Evolutionary conservation across 2,888 invertebrate species (phyloP).

Genomic region (Rotaria magnacalcarata): DNA sequence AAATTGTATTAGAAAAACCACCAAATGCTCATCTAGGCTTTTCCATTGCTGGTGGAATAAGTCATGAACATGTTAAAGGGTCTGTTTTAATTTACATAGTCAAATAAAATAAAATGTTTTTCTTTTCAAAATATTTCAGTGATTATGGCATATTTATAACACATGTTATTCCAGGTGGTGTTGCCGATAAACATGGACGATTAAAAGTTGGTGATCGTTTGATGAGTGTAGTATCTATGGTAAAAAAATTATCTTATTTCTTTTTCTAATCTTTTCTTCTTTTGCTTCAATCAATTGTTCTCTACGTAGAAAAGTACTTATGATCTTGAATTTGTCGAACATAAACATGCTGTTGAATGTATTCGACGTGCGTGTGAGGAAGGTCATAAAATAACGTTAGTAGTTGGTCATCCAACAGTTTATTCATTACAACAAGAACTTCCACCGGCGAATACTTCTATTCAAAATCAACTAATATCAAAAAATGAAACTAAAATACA

Average conservation of each 20-base stretch:
- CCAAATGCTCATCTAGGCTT: conserved; percentile 83
- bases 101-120: not conserved
- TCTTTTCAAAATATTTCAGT: conserved; percentile 71
- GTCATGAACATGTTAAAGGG: conserved; percentile 43
- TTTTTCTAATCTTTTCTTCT: not conserved
- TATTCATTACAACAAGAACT: not conserved
- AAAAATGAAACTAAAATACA: not conserved
- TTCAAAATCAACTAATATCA: no score
- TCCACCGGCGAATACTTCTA: not conserved
- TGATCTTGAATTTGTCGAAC: conserved; percentile 29
- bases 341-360: not conserved
- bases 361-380: conserved; percentile 35
- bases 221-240: conserved; percentile 50
- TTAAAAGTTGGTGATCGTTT: conserved; percentile 65
- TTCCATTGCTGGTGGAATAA: conserved; percentile 80
- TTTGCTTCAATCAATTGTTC: not conserved
- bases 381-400: not conserved
- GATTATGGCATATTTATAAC: conserved; percentile 99
- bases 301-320: not conserved
- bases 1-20: conserved; percentile 77
- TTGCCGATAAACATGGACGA: conserved; percentile 88
- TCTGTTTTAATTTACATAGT: not conserved
- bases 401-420: not conserved
- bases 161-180: conserved; percentile 96
- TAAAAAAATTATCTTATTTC: not conserved